Evolutionary conservation across 2,888 invertebrate species (phyloP), one percentile per base, ranked within the genome.

Genomic region (Melieria picta): DNA sequence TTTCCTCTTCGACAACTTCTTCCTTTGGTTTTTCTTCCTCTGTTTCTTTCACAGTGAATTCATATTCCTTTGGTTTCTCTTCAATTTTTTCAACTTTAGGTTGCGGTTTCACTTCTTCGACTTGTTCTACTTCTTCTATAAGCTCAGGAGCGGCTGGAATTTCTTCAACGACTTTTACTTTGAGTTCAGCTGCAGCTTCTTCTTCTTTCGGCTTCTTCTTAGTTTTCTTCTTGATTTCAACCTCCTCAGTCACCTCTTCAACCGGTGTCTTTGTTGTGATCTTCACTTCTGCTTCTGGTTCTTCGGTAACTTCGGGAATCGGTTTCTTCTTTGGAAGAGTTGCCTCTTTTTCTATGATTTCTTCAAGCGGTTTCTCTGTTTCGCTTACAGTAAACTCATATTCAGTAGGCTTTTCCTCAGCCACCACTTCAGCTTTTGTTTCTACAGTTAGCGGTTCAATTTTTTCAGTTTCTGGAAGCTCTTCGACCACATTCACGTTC

Each of bases 211-310:
- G 79, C 52, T 78, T 77, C 65, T 83, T 84, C 66, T 83, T 83
- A 4, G 77, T 63, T 71, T 84, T 83, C 77, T 75, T 75, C 63
- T 78, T 80, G 10, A 82, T 70, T 74, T 77, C 81, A 66, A 81
- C 80, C 47, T 83, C 80, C 43, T 83, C 82, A 60, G 80, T 81
- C 1, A 82, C 79, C 72, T 85, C 81, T 71, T 85, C 80, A 4
- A 80, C 76, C 4, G 68, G 60, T 57, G 75, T 72, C 47, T 71
- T 69, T 10, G 79, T 75, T 16, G 80, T 79, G 5, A 85, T 72
- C 42, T 80, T 77, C n/a, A 85, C 80, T 66, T 84, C 81, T 6
- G 79, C 83, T 60, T 82, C 84, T 9, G 82, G 82, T 47, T 85
- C 85, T 77, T 85, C 84, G 6, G 78, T 77, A 63, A 81, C 77